phyloP scores from a whole-genome alignment of 2,888 invertebrate species.

The Lasioglossum lativentre region DNA sequence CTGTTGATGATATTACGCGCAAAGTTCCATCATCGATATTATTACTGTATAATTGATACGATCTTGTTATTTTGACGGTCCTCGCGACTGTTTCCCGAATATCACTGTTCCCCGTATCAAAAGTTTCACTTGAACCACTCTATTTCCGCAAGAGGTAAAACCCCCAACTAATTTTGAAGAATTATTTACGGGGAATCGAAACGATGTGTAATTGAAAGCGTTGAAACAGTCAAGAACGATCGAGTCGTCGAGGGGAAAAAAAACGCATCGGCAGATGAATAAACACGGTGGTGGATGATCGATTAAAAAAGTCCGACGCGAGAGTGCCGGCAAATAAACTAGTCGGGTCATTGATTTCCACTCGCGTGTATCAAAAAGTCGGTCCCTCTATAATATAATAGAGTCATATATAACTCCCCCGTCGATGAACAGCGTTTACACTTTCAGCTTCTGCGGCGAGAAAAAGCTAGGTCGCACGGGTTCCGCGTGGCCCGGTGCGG shows the following conservation, averaged over 20 bases:
- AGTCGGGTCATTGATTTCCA: not conserved
- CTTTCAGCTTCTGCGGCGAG: not conserved
- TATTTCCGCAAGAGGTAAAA: not conserved
- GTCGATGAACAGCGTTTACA: not conserved
- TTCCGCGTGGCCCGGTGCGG: not conserved
- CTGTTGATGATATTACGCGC: not conserved
- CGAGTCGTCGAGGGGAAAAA: no score
- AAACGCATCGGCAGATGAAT: no score
- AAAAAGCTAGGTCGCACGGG: not conserved
- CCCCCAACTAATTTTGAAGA: not conserved
- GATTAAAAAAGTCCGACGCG: not conserved
- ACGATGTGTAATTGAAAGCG: no score
- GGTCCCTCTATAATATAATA: not conserved
- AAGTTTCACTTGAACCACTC: no score
- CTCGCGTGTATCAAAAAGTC: not conserved
- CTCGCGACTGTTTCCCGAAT: not conserved
- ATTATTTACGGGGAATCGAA: not conserved
- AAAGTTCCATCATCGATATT: not conserved
- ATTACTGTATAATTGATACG: slow-evolving; percentile 13
- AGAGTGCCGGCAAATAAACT: not conserved
- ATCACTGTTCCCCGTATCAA: not conserved
- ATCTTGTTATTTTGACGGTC: not conserved
- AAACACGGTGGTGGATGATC: not conserved
- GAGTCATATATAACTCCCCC: slow-evolving; percentile 1
- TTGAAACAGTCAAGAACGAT: no score